phyloP scores from a whole-genome alignment of 2,888 invertebrate species.

The Pammene fasciana region DNA sequence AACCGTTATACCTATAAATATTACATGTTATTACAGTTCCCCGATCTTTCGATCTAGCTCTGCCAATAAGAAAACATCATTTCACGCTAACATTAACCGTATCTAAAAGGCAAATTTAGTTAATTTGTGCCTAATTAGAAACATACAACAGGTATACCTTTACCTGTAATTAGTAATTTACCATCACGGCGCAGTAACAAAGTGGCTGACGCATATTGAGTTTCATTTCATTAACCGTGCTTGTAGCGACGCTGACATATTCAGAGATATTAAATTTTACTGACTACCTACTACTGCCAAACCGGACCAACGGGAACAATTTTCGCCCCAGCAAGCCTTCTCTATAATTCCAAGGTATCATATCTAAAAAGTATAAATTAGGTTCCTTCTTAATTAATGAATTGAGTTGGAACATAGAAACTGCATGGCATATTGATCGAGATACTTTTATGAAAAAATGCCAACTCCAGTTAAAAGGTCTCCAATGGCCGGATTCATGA shows the following conservation, averaged over 20 bases:
- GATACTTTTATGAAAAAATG: no score
- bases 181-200: conserved; percentile 8
- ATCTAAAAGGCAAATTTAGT: not conserved
- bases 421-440: no score
- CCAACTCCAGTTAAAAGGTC: no score
- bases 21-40: no score
- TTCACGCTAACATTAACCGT: not conserved
- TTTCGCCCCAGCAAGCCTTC: not conserved
- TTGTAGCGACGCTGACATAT: conserved; percentile 3
- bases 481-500: no score
- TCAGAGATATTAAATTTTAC: conserved; percentile 12
- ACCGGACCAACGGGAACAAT: not conserved
- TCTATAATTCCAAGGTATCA: not conserved
- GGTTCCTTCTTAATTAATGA: no score
- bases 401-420: no score
- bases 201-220: conserved; percentile 11
- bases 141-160: conserved; percentile 4
- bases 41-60: no score
- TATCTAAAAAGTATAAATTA: no score
- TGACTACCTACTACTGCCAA: not conserved
- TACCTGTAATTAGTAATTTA: conserved; percentile 15
- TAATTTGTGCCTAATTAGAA: conserved; percentile 11
- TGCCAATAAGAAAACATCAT: no score
- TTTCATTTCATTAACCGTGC: conserved; percentile 18
- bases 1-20: no score